Conservation (phyloP, 1,140 invertebrate species). For the Cecropterus lyciades region DNA sequence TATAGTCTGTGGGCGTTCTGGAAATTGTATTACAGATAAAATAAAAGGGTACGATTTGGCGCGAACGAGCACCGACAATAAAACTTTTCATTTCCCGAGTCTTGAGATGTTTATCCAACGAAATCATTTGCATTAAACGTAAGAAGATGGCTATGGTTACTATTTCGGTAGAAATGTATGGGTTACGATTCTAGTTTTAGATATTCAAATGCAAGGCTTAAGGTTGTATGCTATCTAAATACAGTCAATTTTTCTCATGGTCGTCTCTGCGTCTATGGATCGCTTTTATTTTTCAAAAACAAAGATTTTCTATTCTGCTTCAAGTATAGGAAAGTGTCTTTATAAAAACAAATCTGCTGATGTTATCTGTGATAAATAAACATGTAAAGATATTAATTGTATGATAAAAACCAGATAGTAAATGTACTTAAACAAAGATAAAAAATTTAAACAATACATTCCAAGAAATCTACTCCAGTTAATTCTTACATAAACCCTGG, state of each 20-base stretch:
- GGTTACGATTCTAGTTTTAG: constrained; percentile 27
- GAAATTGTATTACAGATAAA: constrained; percentile 33
- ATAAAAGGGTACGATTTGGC: constrained; percentile 30
- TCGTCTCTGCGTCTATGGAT: constrained; percentile 1
- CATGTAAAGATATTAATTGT: too few species aligned
- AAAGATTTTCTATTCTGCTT: not conserved
- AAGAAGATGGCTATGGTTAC: constrained; percentile 27
- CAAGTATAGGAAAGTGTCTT: not conserved
- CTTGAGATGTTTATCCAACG: constrained; percentile 31
- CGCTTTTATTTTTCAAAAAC: constrained; percentile 8
- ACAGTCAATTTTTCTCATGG: constrained; percentile 23
- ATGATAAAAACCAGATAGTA: too few species aligned
- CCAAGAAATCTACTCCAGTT: not conserved
- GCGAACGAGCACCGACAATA: constrained; percentile 27
- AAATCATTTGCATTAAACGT: constrained; percentile 32
- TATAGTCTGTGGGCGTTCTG: constrained; percentile 28
- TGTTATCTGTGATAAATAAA: too few species aligned
- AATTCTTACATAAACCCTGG: constrained; percentile 4
- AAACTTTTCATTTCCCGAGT: constrained; percentile 29
- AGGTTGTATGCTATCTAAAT: constrained; percentile 27
- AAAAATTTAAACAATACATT: not conserved
- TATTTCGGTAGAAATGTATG: constrained; percentile 23
- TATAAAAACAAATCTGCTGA: not conserved
- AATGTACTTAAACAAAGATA: too few species aligned
- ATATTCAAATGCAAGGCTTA: constrained; percentile 30